phyloP scores from a whole-genome alignment of 2,113 vertebrate species.

The Salvator merianae region DNA sequence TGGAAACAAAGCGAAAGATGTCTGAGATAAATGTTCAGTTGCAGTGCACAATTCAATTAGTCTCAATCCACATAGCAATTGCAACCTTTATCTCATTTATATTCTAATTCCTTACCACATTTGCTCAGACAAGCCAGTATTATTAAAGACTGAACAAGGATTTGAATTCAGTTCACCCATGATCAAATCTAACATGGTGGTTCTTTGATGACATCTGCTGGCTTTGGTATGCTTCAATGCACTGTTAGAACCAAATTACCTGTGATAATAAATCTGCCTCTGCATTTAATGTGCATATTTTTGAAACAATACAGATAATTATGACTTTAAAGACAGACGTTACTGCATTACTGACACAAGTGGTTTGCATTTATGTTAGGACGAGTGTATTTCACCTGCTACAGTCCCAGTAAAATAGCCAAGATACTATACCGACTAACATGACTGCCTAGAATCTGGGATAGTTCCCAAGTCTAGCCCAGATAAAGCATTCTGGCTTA shows the following conservation, averaged over 20 bases:
- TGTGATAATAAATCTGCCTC: not conserved
- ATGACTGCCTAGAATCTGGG: too few species aligned
- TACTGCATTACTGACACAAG: too few species aligned
- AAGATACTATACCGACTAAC: too few species aligned
- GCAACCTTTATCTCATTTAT: not conserved
- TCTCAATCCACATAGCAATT: not conserved
- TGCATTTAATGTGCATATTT: not conserved
- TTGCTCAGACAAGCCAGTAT: not conserved
- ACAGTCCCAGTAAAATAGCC: too few species aligned
- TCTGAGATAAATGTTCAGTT: not conserved
- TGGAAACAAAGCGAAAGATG: slow-evolving; percentile 55
- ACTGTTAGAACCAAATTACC: not conserved
- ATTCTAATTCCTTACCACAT: too few species aligned
- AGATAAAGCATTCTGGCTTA: too few species aligned
- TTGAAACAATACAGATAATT: not conserved
- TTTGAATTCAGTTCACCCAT: not conserved
- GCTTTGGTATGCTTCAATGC: not conserved
- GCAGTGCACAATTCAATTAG: too few species aligned
- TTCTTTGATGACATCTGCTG: not conserved
- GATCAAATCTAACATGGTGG: not conserved
- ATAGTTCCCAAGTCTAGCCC: too few species aligned
- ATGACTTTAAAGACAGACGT: too few species aligned
- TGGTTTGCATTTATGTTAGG: too few species aligned
- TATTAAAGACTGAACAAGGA: not conserved
- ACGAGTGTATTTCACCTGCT: too few species aligned